Conservation (phyloP, 2,113 vertebrate genomes). For the Indicator maculatus region DNA sequence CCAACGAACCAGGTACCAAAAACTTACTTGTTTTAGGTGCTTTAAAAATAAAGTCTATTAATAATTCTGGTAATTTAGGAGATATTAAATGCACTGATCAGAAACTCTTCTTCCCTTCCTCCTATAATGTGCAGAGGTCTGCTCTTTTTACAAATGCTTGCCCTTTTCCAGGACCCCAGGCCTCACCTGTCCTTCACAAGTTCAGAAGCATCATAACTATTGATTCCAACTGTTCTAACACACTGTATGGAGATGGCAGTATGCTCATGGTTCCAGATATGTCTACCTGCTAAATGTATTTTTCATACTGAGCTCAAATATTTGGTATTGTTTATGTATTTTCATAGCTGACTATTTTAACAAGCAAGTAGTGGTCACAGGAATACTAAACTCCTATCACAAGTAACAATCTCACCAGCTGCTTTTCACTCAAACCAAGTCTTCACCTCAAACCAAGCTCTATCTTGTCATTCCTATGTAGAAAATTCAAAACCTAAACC, state of each 20-base stretch:
- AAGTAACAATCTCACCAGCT: background rate
- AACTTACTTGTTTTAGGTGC: background rate
- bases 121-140: background rate
- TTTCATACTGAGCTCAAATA: background rate
- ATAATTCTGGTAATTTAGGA: conserved; percentile 3
- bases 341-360: background rate
- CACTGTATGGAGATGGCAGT: background rate
- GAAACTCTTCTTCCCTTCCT: background rate
- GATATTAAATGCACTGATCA: background rate
- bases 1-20: conserved; percentile 1
- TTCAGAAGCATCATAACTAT: background rate
- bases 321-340: background rate
- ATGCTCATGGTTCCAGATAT: background rate
- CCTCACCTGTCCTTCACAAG: background rate
- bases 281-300: background rate
- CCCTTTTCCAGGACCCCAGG: background rate
- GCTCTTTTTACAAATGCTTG: background rate
- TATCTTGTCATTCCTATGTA: background rate
- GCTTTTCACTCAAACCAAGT: too few species aligned
- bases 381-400: background rate
- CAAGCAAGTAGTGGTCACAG: background rate
- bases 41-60: conserved; percentile 25
- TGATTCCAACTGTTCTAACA: background rate
- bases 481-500: background rate
- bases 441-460: background rate